phyloP scores from a whole-genome alignment of 2,113 vertebrate species.

The Anguilla rostrata region DNA sequence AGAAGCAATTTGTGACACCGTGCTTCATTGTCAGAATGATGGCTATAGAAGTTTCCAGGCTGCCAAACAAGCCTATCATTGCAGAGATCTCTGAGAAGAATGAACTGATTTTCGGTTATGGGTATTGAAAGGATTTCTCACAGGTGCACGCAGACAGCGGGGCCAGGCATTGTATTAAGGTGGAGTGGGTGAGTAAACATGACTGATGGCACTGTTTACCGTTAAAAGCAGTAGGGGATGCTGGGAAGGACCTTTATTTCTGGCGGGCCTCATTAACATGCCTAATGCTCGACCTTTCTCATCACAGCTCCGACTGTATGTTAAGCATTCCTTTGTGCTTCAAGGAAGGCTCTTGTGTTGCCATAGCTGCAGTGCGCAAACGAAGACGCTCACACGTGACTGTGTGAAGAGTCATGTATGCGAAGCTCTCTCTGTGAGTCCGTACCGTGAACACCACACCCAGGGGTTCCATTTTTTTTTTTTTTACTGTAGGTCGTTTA shows the following conservation, averaged over 20 bases:
- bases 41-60: not conserved
- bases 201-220: constrained; percentile 22
- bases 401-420: constrained; percentile 2
- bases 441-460: not conserved
- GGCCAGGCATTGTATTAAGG: not conserved
- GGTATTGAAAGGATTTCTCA: not conserved
- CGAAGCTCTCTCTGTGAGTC: not conserved
- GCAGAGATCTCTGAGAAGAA: not conserved
- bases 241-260: not conserved
- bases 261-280: constrained; percentile 24
- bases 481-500: not conserved
- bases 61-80: too few relatives aligned
- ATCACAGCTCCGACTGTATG: not conserved
- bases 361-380: constrained; percentile 14
- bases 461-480: not conserved
- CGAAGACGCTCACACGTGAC: not conserved
- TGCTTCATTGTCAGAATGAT: not conserved
- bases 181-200: not conserved
- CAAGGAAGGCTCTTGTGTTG: constrained; percentile 6
- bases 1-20: too few relatives aligned
- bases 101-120: not conserved
- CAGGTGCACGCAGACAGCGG: not conserved
- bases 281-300: constrained; percentile 14
- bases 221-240: not conserved
- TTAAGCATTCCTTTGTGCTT: constrained; percentile 29